These are phyloP conservation scores for Myotis findleyi DNA, from an alignment of 2,797 vertebrate species.

Conservation along the genomic window DNA sequence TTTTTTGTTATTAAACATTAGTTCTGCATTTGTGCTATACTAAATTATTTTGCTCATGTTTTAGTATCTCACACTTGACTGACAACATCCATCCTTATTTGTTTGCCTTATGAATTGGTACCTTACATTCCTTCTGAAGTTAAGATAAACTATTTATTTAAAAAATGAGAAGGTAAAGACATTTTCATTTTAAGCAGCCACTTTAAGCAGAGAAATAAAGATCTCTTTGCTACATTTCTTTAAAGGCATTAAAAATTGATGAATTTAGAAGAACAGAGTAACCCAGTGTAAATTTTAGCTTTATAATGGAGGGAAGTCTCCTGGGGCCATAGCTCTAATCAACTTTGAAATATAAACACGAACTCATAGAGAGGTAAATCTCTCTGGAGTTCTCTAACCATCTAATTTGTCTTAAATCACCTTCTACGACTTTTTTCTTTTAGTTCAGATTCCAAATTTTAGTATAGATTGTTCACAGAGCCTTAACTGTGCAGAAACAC, in stretches of 20 bases:
- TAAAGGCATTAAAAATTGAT: not conserved
- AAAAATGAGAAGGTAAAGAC: not conserved
- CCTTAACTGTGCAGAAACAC: not conserved
- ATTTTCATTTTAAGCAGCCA: constrained; percentile 7
- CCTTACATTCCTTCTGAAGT: not conserved
- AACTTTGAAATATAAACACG: not conserved
- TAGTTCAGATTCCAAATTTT: not conserved
- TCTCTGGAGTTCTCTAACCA: not conserved
- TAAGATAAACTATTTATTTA: not conserved
- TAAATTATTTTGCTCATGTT: not conserved
- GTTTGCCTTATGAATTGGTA: not conserved
- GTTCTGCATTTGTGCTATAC: not conserved
- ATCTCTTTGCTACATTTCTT: not conserved
- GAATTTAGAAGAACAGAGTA: not conserved
- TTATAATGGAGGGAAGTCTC: not conserved
- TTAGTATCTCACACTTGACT: not conserved
- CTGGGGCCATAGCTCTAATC: not conserved
- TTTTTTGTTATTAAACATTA: not conserved
- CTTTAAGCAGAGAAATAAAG: not conserved
- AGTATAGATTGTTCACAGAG: not conserved
- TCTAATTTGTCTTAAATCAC: not conserved
- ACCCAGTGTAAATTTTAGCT: not conserved
- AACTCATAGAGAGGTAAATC: not conserved
- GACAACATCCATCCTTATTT: not conserved
- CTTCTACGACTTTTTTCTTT: not conserved